Evolutionary conservation across 1,140 invertebrate genomes (phyloP), one percentile per base, ranked within the genome.

Genomic region (Prorops nasuta): DNA sequence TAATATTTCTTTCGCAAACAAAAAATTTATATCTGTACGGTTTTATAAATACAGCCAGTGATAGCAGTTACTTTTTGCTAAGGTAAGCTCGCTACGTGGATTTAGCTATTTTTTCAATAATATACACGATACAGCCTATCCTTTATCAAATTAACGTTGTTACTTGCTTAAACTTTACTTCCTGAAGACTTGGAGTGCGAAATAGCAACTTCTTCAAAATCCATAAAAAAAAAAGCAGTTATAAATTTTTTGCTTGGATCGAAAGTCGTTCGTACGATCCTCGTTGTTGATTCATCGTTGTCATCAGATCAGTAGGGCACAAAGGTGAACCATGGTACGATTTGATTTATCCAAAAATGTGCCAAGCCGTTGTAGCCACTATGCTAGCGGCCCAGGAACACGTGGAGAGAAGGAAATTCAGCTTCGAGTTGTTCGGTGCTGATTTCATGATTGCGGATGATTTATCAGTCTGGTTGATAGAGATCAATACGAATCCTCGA

Each of bases 401-500:
- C 17, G 84, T 94, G 55, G 85, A 89, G 38, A 77, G 84, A 15
- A 80, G 86, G 50, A 86, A 85, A 53, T 91, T 90, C 63, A 85
- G 84, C 54, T 96, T 95, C 73, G 93, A 96, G 71, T 37, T 96
- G 14, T 96, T 94, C 67, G 93, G 93, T 4, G 94, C 92, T 32
- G 94, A 96, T 77, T 96, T 96, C 68, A 88, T 96, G 80, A 64
- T 89, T 12, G 87, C 90, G 54, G 87, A 94, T 63, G 88, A 93
- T 62, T 88, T 89, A 44, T 84, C 85, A 49, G 92, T 93, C 0
- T 95, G 92, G 88, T 74, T 97, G 35, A 92, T 97, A 56, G 94
- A 97, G 78, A 95, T 96, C 51, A 96, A 96, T 76, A 91, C 89
- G 0, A 89, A 88, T 67, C 93, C 93, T 0, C 90, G 91, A 60